Evolutionary conservation across 2,888 invertebrate genomes (phyloP).

Genomic region (Ectemnius lituratus): DNA sequence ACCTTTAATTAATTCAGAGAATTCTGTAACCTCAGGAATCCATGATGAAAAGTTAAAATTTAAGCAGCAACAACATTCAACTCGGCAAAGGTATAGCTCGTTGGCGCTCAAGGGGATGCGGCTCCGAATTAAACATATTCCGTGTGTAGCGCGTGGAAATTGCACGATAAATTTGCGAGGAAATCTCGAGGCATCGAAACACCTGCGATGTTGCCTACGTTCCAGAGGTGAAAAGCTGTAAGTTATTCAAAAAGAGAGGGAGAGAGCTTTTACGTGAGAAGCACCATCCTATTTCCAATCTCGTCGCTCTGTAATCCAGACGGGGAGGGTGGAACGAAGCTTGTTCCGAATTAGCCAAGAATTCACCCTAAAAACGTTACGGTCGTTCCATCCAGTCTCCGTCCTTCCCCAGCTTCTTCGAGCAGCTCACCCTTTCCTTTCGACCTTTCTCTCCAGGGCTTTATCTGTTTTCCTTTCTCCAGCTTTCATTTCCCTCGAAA

Average conservation of each 20-base stretch:
- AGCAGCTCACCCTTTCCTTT: not conserved
- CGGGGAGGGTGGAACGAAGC: slow-evolving; percentile 25
- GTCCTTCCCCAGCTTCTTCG: not conserved
- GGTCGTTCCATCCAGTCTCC: slow-evolving; percentile 22
- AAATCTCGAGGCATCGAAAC: slow-evolving; percentile 39
- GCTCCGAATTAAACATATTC: slow-evolving; percentile 2
- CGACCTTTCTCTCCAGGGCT: slow-evolving; percentile 3
- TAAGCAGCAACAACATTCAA: not conserved
- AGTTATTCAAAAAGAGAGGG: slow-evolving; percentile 50
- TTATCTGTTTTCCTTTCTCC: slow-evolving; percentile 17
- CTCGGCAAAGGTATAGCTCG: too few species aligned
- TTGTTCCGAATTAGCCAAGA: slow-evolving; percentile 58
- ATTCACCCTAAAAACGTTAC: slow-evolving; percentile 55
- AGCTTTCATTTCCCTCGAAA: not conserved
- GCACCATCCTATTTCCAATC: slow-evolving; percentile 51
- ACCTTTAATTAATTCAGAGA: too few species aligned
- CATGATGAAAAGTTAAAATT: too few species aligned
- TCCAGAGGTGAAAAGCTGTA: slow-evolving; percentile 11
- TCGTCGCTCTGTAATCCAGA: slow-evolving; percentile 38
- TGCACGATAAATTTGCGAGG: slow-evolving; percentile 35
- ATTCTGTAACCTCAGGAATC: not conserved
- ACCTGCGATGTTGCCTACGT: slow-evolving; percentile 27
- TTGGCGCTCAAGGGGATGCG: too few species aligned
- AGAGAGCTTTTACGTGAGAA: slow-evolving; percentile 23
- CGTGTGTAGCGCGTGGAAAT: slow-evolving; percentile 27